Evolutionary conservation across 1,140 invertebrate genomes (phyloP).

Genomic region (Thaumetopoea pityocampa): DNA sequence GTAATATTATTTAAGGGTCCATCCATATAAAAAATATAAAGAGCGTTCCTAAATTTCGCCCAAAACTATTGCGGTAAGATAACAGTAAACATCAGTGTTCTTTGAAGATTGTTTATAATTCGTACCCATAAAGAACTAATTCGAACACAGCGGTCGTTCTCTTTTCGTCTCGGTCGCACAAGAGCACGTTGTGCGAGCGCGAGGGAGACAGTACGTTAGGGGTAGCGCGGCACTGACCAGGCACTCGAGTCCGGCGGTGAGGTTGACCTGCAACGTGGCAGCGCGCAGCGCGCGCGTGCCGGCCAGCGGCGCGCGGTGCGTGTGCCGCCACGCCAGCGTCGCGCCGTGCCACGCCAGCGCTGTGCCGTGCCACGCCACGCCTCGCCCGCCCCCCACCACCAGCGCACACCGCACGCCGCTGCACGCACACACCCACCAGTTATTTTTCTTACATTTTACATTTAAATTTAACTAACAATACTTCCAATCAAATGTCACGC

Average conservation of each 20-base stretch:
- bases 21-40: too few species aligned
- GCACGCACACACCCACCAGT: not conserved
- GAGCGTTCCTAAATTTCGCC: too few species aligned
- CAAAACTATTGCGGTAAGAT: constrained; percentile 1
- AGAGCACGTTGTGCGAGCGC: too few species aligned
- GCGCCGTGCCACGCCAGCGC: constrained; percentile 47
- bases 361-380: constrained; percentile 36
- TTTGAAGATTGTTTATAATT: too few species aligned
- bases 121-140: too few species aligned
- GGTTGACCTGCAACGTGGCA: constrained; percentile 89
- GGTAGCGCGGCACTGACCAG: constrained; percentile 87
- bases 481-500: too few species aligned
- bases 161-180: too few species aligned
- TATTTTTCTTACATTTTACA: too few species aligned
- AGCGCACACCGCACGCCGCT: constrained; percentile 53
- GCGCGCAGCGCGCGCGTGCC: constrained; percentile 40
- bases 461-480: too few species aligned
- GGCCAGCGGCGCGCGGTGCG: constrained; percentile 31
- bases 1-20: too few species aligned
- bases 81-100: not conserved
- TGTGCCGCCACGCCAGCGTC: constrained; percentile 38
- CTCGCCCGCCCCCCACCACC: constrained; percentile 52
- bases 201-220: too few species aligned
- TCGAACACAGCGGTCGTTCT: too few species aligned
- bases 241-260: constrained; percentile 81